Percentiles rank a stretch among this genome's conserved stretches.
Conservation (phyloP, 2,113 vertebrate species). For the Erpornis zantholeuca region DNA sequence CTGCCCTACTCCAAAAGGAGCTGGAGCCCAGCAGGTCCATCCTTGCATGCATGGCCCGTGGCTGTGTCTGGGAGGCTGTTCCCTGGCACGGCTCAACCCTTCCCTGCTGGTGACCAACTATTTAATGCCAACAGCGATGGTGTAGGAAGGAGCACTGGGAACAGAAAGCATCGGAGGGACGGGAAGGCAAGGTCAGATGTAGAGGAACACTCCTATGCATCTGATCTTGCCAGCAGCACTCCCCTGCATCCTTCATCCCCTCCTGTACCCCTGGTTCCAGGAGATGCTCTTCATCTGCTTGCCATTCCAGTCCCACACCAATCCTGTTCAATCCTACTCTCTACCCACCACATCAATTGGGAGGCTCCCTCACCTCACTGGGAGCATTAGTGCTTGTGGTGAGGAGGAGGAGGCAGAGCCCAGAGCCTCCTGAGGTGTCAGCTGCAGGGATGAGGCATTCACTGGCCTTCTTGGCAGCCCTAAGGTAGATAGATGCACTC, state of each 20-base stretch:
- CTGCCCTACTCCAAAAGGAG: not conserved
- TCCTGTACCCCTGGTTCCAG: not conserved
- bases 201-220: not conserved
- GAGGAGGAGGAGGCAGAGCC: not conserved
- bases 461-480: not conserved
- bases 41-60: not conserved
- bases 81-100: not conserved
- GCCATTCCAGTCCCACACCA: not conserved
- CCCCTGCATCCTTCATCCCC: not conserved
- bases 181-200: not conserved
- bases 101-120: not conserved
- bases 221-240: not conserved
- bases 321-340: rapidly evolving
- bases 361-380: not conserved
- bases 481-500: not conserved
- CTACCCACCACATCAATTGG: not conserved
- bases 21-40: not conserved
- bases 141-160: not conserved
- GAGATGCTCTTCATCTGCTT: not conserved
- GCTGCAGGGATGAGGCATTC: not conserved
- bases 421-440: rapidly evolving
- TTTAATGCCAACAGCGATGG: rapidly evolving
- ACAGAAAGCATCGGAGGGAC: not conserved
- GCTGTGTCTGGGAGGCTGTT: not conserved
- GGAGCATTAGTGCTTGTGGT: not conserved